A percentile compares a stretch with the other conserved stretches of the same genome.
These are phyloP conservation scores for Lordiphosa stackelbergi DNA, from an alignment of 1,140 invertebrate species.

Conservation along the genomic window DNA sequence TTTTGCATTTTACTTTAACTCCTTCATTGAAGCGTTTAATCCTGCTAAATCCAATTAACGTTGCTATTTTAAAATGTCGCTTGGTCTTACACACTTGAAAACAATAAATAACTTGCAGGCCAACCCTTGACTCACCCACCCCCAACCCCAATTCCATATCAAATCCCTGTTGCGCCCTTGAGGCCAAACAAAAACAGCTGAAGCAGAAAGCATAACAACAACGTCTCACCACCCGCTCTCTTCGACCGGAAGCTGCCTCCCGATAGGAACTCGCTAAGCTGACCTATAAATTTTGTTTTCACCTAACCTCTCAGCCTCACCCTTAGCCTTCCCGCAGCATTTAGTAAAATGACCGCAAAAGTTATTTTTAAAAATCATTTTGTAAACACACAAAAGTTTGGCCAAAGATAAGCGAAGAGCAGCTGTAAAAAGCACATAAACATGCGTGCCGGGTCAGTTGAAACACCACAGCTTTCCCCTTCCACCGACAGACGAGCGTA, in stretches of 20 bases:
- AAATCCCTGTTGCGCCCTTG: conserved; percentile 22
- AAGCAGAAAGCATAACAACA: conserved; percentile 29
- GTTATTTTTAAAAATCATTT: conserved; percentile 69
- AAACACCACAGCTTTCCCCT: conserved; percentile 19
- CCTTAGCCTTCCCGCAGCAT: conserved; percentile 27
- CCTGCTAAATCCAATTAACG: conserved; percentile 29
- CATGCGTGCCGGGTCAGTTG: conserved; percentile 56
- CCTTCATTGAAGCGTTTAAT: no score
- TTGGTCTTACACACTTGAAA: conserved; percentile 11
- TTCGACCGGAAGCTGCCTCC: conserved; percentile 3
- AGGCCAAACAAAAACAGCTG: conserved; percentile 21
- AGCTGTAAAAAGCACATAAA: conserved; percentile 73
- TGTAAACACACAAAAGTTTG: conserved; percentile 39
- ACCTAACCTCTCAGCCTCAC: conserved; percentile 17
- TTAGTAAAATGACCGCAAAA: conserved; percentile 72
- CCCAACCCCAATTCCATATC: neutral
- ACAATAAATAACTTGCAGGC: conserved; percentile 37
- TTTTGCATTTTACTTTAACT: no score
- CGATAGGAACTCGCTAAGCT: conserved; percentile 37
- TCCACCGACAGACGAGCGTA: conserved; percentile 35
- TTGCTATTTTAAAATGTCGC: conserved; percentile 34
- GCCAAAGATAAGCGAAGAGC: conserved; percentile 59
- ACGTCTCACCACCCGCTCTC: neutral
- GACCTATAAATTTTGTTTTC: conserved; percentile 41
- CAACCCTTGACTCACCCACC: conserved; percentile 1